phyloP scores from a whole-genome alignment of 2,113 vertebrate species.

The Albula glossodonta region DNA sequence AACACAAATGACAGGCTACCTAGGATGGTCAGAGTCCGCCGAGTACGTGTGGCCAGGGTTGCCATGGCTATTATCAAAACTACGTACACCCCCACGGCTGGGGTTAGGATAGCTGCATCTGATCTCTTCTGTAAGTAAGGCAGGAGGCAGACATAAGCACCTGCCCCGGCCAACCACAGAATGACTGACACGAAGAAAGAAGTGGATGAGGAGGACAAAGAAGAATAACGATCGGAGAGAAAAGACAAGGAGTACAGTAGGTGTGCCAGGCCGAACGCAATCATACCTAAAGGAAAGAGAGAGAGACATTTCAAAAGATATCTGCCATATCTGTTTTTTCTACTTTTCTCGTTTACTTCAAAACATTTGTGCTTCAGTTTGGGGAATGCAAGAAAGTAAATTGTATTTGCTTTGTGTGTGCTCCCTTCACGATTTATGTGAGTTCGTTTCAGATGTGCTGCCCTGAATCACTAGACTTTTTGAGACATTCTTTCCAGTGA shows the following conservation, averaged over 20 bases:
- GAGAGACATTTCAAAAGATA: not conserved
- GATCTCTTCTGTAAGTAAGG: constrained; percentile 56
- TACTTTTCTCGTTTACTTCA: too few relatives aligned
- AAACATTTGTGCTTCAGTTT: too few relatives aligned
- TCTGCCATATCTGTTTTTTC: too few relatives aligned
- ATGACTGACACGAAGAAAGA: constrained; percentile 45
- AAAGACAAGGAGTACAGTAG: constrained; percentile 71
- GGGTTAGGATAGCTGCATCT: constrained; percentile 48
- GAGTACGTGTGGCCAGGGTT: constrained; percentile 58
- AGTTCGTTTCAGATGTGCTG: too few relatives aligned
- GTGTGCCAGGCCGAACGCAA: constrained; percentile 72
- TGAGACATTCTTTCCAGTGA: too few relatives aligned
- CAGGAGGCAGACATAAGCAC: constrained; percentile 51
- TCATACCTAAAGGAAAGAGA: constrained; percentile 70
- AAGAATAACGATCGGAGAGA: constrained; percentile 59
- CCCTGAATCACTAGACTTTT: too few relatives aligned
- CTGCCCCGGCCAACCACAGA: constrained; percentile 15
- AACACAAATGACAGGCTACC: constrained; percentile 71
- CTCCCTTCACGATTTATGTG: too few relatives aligned
- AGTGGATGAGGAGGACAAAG: constrained; percentile 34
- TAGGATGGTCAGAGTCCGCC: constrained; percentile 21
- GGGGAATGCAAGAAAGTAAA: too few relatives aligned
- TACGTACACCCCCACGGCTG: constrained; percentile 60
- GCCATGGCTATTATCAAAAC: constrained; percentile 64
- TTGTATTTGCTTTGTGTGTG: too few relatives aligned